Evolutionary conservation across 2,888 invertebrate species (phyloP), one percentile per base, ranked within the genome.

Genomic region (Torymus aiolomorphi): DNA sequence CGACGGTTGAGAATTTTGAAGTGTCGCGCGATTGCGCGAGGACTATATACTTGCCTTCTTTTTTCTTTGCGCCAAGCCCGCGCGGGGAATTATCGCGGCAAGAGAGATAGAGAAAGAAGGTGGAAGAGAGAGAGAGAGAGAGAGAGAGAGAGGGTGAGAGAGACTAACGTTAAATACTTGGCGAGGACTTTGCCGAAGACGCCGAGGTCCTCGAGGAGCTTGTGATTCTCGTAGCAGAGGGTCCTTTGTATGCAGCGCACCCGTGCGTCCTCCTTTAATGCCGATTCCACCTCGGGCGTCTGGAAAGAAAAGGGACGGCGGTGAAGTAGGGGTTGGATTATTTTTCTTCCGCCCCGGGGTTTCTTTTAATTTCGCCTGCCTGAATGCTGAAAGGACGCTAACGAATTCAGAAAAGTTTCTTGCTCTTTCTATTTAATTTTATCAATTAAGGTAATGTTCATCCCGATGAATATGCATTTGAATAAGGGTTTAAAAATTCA

Each of bases 211-310:
- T 84, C 81, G 20, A 84, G 77, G 14, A 90, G 84, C 63, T 86
- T 87, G 18, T 85, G 86, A 83, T 88, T 90, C 76, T 90, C 88
- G 31, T 86, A 82, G 80, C 90, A 90, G 14, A 89, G 84, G 2
- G 87, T 88, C 72, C 86, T 85, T 78, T 90, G 90, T 70, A 90
- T 88, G 79, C 90, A 90, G 51, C 88, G 87, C 16, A 90, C 78
- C 74, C 86, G 86, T 13, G 87, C 87, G 72, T 89, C 89, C 42
- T 87, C 88, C 71, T 86, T 86, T 12, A 89, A 82, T 13, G 88
- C 84, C 49, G 86, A 87, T 81, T 85, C 84, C 72, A 87, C 85
- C 70, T 89, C 89, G 20, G 86, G 84, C 1, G 87, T 88, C 90
- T 90, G 78, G 66, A 75, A 82, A 82, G 51, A 57, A 62, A 20